Evolutionary conservation across 2,888 invertebrate species (phyloP), one percentile per base, ranked within the genome.

Genomic region (Azorinus chamasolen): DNA sequence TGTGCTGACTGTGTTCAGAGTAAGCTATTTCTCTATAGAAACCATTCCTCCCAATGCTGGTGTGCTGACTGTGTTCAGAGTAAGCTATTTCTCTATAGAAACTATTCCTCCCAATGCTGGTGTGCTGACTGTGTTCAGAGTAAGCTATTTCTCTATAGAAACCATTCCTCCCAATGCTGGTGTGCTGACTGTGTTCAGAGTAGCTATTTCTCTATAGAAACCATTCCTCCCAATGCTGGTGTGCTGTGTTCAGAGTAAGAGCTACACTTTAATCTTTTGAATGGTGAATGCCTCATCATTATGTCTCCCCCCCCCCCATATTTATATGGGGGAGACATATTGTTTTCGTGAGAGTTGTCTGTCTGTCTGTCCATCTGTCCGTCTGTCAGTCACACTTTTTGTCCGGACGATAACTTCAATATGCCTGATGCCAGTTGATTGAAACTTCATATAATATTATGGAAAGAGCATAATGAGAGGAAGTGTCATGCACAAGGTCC

Each of bases 241-340:
- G 86, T 82, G n/a, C 81, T 90, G 87, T 90, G 0, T 85, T 83
- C 54, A 74, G 73, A 74, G 90, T 88, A 68, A 77, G 85, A n/a
- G n/a, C n/a, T n/a, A n/a, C n/a, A n/a, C n/a, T n/a, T n/a, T n/a
- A n/a, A n/a, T n/a, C n/a, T n/a, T n/a, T n/a, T n/a, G n/a, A n/a
- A n/a, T n/a, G n/a, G n/a, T n/a, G n/a, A n/a, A n/a, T n/a, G n/a
- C n/a, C n/a, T n/a, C n/a, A n/a, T n/a, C n/a, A n/a, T n/a, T n/a
- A n/a, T n/a, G n/a, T n/a, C n/a, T n/a, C n/a, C n/a, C n/a, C n/a
- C n/a, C n/a, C n/a, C n/a, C n/a, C n/a, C n/a, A n/a, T n/a, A n/a
- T n/a, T n/a, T n/a, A n/a, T n/a, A n/a, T n/a, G n/a, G n/a, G n/a
- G n/a, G n/a, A n/a, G n/a, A n/a, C n/a, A n/a, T n/a, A n/a, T n/a